Evolutionary conservation across 2,888 invertebrate species (phyloP), one percentile per base, ranked within the genome.

Genomic region (Scrobipalpa atriplicella): DNA sequence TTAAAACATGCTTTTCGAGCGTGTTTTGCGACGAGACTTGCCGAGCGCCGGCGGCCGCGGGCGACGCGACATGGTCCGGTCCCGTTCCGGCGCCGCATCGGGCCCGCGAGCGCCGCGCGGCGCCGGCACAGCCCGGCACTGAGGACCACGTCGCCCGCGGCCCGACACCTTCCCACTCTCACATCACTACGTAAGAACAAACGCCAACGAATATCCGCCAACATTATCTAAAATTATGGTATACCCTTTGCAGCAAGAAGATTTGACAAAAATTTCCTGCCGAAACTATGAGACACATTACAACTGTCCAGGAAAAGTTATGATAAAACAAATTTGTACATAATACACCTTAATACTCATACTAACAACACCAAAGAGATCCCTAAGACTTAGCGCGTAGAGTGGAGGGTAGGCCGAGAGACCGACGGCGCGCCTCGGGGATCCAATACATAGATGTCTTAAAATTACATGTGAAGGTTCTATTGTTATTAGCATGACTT

Each of bases 241-340:
- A 90, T 89, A 91, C 91, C 92, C 89, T 86, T 29, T 90, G 89
- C 86, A 86, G 89, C 92, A 90, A 90, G 89, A 90, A 89, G 80
- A 78, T 82, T 85, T 81, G 77, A 81, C 79, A 81, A 85, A 73
- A 78, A 82, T 81, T 87, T 89, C 80, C 84, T 81, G 86, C 89
- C 90, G 85, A 88, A 91, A 90, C 82, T 83, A 81, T 87, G 73
- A 88, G 41, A 88, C 86, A 78, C 76, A 83, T 85, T 64, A 83
- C 79, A 84, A 83, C 76, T 78, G 78, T 82, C 79, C 78, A 78
- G 81, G 79, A 78, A 83, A 86, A 81, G 80, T 80, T 78, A 77
- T 76, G 79, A 79, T 84, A 88, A 89, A 87, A 84, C 78, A 90
- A 85, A 90, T 91, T 90, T 91, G 90, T 92, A 90, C 90, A 90